Evolutionary conservation across 2,888 invertebrate genomes (phyloP).

Genomic region (Celastrina argiolus): DNA sequence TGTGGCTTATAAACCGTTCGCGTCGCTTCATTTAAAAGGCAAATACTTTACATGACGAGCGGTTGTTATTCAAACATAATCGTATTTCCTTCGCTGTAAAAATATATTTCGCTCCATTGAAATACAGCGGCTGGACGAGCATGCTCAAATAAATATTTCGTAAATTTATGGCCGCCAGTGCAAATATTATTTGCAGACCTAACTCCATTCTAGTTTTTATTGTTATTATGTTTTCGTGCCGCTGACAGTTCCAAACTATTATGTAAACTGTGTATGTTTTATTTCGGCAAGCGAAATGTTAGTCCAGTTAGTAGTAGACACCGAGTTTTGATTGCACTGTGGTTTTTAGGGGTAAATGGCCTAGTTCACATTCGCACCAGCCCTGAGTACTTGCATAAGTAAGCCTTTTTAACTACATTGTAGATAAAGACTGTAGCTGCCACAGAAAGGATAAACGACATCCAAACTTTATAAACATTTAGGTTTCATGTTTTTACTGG

Average conservation of each 20-base stretch:
- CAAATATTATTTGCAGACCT: slow-evolving; percentile 22
- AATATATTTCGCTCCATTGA: slow-evolving; percentile 46
- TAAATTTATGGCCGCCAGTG: slow-evolving; percentile 18
- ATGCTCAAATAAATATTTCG: slow-evolving; percentile 25
- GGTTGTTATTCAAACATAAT: slow-evolving; percentile 63
- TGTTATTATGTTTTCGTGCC: slow-evolving; percentile 10
- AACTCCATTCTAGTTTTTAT: slow-evolving; percentile 16
- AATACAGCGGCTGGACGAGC: slow-evolving; percentile 18
- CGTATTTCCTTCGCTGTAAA: slow-evolving; percentile 55
- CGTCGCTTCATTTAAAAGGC: slow-evolving; percentile 17
- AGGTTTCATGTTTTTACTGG: no score
- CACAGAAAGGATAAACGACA: no score
- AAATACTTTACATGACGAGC: slow-evolving; percentile 36
- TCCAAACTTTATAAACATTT: no score
- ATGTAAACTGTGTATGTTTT: not conserved
- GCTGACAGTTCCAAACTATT: slow-evolving; percentile 1
- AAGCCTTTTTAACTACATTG: no score
- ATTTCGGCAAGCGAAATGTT: not conserved
- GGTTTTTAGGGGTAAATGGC: not conserved
- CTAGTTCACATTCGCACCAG: no score
- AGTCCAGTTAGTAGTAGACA: not conserved
- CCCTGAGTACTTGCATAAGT: no score
- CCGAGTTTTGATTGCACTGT: not conserved
- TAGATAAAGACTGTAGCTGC: no score
- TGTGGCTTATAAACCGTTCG: not conserved